Evolutionary conservation across 2,888 invertebrate genomes (phyloP).

Genomic region (Ramazzottius varieornatus): DNA sequence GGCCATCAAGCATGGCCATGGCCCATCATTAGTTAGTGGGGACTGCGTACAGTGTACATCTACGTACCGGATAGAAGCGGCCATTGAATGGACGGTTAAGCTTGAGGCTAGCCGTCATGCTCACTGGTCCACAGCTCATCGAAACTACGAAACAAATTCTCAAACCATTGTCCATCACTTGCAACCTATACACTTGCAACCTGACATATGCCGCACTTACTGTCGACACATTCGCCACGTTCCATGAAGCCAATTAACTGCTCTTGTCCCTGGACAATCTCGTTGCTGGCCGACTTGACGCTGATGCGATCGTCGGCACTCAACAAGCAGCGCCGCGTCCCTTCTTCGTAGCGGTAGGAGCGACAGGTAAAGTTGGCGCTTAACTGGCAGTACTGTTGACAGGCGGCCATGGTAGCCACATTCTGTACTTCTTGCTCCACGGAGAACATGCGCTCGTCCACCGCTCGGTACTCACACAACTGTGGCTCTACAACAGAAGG

Average conservation of each 20-base stretch:
- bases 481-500: background rate
- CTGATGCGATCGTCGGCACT: constrained; percentile 25
- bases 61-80: constrained; percentile 9
- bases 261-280: background rate
- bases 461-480: background rate
- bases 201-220: too few species aligned
- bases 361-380: constrained; percentile 24
- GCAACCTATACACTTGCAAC: too few species aligned
- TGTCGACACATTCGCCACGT: constrained; percentile 7
- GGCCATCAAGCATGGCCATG: too few species aligned
- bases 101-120: constrained; percentile 12
- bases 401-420: constrained; percentile 15
- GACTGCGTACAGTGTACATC: too few species aligned
- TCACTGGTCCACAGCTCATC: constrained; percentile 12
- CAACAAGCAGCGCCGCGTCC: constrained; percentile 23
- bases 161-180: too few species aligned
- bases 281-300: constrained; percentile 15
- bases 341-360: constrained; percentile 21
- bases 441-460: background rate
- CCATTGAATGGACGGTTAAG: constrained; percentile 11
- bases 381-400: constrained; percentile 17
- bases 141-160: constrained; percentile 8
- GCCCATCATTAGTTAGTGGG: too few species aligned
- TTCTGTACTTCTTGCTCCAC: constrained; percentile 1
- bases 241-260: constrained; percentile 7